Evolutionary conservation across 2,797 vertebrate genomes (phyloP).

Genomic region (Bovichtus variegatus): DNA sequence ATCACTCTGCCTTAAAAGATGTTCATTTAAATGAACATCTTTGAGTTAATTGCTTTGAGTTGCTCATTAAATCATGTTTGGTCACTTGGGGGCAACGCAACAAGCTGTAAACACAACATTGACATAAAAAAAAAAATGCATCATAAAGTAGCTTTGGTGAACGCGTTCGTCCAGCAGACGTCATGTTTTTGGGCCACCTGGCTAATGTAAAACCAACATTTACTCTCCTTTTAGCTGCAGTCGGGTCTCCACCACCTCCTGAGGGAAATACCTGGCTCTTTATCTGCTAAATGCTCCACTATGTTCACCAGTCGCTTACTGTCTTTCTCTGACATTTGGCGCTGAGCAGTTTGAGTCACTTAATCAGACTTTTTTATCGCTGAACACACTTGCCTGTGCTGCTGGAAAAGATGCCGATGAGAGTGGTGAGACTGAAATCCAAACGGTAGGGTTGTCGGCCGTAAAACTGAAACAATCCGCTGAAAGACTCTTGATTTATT

Average conservation of each 20-base stretch:
- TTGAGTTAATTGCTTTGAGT: too few relatives aligned
- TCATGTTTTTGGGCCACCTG: neutral
- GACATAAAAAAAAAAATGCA: too few relatives aligned
- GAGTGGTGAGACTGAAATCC: neutral
- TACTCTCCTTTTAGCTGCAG: neutral
- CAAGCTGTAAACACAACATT: neutral
- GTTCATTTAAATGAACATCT: too few relatives aligned
- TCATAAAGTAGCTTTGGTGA: neutral
- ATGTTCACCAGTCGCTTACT: neutral
- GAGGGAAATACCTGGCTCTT: neutral
- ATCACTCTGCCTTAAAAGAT: too few relatives aligned
- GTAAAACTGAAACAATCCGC: neutral
- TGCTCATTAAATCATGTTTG: too few relatives aligned
- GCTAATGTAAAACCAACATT: neutral
- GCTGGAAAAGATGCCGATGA: neutral
- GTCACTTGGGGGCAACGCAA: neutral
- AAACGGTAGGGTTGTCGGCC: neutral
- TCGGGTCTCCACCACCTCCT: neutral
- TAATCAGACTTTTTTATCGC: neutral
- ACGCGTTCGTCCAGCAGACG: too few relatives aligned
- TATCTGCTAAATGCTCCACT: neutral
- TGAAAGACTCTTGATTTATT: slow-evolving; percentile 20
- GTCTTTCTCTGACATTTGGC: neutral
- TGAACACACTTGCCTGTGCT: neutral
- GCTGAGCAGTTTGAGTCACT: neutral